phyloP scores from a whole-genome alignment of 2,888 invertebrate species.

The Thymelicus acteon region DNA sequence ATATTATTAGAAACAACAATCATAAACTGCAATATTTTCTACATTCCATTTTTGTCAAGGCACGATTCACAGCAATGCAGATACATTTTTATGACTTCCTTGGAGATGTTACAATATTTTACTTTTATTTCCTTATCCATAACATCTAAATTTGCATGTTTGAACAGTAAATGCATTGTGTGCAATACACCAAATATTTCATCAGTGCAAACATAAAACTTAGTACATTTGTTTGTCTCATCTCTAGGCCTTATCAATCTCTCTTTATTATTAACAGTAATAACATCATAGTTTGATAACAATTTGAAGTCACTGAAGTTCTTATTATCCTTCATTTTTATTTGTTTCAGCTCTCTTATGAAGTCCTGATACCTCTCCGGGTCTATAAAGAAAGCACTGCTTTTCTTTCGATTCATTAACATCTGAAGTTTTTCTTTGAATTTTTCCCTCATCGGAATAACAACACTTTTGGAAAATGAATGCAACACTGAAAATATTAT shows the following conservation, averaged over 20 bases:
- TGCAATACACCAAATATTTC: conserved; percentile 70
- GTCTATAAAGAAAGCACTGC: conserved; percentile 62
- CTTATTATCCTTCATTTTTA: conserved; percentile 59
- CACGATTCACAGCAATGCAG: conserved; percentile 63
- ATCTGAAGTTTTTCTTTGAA: conserved; percentile 61
- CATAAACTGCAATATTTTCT: too few species aligned
- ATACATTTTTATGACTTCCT: conserved; percentile 70
- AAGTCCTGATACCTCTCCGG: conserved; percentile 60
- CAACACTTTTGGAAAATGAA: conserved; percentile 48
- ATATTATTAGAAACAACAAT: too few species aligned
- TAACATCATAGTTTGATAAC: conserved; percentile 65
- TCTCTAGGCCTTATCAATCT: conserved; percentile 61
- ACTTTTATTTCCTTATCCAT: conserved; percentile 65
- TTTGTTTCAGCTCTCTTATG: conserved; percentile 60
- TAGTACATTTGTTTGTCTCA: conserved; percentile 51
- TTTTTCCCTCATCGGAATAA: conserved; percentile 60
- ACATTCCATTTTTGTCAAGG: conserved; percentile 41
- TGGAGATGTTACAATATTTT: conserved; percentile 73
- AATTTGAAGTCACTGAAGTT: conserved; percentile 67
- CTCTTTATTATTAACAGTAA: conserved; percentile 56
- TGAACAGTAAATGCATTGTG: conserved; percentile 67
- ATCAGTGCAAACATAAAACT: conserved; percentile 64
- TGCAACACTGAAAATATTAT: background rate
- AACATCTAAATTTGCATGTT: conserved; percentile 61
- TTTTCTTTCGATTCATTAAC: conserved; percentile 61